Base-by-base conservation (phyloP, 2,113 vertebrate genomes). In the Tetrao urogallus region DNA sequence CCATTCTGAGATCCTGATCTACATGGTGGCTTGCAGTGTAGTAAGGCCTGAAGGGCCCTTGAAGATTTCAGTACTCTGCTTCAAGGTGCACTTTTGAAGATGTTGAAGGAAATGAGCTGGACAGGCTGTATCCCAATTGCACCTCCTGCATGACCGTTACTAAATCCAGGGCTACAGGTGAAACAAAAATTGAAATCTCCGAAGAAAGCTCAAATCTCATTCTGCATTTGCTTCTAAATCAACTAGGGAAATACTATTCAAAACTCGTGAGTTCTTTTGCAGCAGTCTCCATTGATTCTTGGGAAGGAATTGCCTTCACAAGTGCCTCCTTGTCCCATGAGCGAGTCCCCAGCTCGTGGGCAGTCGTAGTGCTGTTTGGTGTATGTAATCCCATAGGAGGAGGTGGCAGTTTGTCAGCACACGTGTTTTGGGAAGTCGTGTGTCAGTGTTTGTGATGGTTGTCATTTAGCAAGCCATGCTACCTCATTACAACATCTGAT, bases 281-380 rank as follows among this genome's bases (percentile, higher is more conserved):
- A 61, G 3, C 22, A 30, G 10, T 63, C 43, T 72, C 54, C 38
- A 14, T 32, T 32, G 58, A 34, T 75, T 8, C 22, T 64, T 63
- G 50, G 34, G 65, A 52, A 42, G 58, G 56, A 85, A 19, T 85
- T 61, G 28, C 13, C 70, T 10, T 11, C 5, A 14, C 8, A 1
- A 0, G 0, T 76, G 11, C 58, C 24, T 8, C 52, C 30, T 69
- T 0, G 0, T 61, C 69, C 28, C 45, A 15, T 8, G 19, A 60
- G 38, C 6, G 32, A 74, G 30, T 36, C 56, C 66, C 73, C 11
- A 61, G 76, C 66, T 69, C 16, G 1, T 0, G 2, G 57, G 36
- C 57, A 69, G 78, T 48, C 58, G 30, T 2, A 32, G 28, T 77
- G 56, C 56, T 85, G 87, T 3, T 78, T 76, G 1, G 50, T 71